Conservation (phyloP, 2,113 vertebrate species). For the Pterocles gutturalis region DNA sequence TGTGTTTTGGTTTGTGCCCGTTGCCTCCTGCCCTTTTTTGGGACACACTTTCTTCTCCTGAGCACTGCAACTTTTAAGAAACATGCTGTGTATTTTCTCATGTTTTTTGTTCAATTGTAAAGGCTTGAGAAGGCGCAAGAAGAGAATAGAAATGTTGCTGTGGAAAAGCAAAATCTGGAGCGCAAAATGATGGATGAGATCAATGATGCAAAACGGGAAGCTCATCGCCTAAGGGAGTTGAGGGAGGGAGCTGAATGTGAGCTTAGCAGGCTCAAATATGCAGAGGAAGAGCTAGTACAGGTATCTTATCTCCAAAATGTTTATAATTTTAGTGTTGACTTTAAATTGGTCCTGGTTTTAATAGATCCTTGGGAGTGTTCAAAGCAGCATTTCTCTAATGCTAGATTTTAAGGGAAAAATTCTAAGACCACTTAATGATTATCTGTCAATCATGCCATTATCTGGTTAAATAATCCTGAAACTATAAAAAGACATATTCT, state of each 20-base stretch:
- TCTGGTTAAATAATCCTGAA: background rate
- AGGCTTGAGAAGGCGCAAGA: conserved; percentile 98
- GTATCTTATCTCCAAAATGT: conserved; percentile 76
- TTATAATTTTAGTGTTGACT: background rate
- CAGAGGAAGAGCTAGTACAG: conserved; percentile 97
- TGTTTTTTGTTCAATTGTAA: conserved; percentile 53
- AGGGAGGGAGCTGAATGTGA: conserved; percentile 94
- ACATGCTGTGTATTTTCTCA: conserved; percentile 14
- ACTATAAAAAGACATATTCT: background rate
- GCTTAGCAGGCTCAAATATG: conserved; percentile 95
- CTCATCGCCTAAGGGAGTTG: conserved; percentile 88
- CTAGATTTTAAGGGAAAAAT: background rate
- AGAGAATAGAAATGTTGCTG: conserved; percentile 96
- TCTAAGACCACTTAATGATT: background rate
- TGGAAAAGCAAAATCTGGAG: conserved; percentile 98
- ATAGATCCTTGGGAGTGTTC: background rate
- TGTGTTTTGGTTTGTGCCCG: conserved; percentile 20
- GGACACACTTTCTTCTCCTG: background rate
- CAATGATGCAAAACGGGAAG: conserved; percentile 93
- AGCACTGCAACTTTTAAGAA: background rate
- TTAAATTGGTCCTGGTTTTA: background rate
- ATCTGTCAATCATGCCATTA: background rate
- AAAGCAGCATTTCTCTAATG: background rate
- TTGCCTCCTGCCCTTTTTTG: background rate
- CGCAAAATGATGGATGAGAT: conserved; percentile 98